phyloP scores from a whole-genome alignment of 2,113 vertebrate species.

The Okapia johnstoni region DNA sequence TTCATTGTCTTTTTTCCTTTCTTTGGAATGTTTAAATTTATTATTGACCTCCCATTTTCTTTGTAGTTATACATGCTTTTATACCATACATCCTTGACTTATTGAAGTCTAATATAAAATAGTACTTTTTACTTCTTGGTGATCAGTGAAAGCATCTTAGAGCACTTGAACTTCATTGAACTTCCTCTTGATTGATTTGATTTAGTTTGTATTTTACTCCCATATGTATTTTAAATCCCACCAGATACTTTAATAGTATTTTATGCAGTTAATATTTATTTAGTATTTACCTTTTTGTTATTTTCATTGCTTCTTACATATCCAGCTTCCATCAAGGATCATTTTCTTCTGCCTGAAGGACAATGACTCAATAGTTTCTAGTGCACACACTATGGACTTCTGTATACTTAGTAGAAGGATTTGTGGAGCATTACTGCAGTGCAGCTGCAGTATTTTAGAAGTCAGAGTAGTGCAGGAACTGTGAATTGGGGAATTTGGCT shows the following conservation, averaged over 20 bases:
- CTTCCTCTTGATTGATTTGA: background rate
- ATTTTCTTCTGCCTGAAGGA: background rate
- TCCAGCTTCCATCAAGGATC: background rate
- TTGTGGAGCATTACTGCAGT: background rate
- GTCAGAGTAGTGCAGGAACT: background rate
- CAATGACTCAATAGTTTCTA: background rate
- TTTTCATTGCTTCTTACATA: background rate
- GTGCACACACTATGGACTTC: background rate
- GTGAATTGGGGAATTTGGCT: background rate
- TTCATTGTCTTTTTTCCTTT: background rate
- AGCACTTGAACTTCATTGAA: background rate
- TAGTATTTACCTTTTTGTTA: background rate
- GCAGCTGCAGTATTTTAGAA: background rate
- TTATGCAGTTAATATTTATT: background rate
- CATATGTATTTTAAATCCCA: background rate
- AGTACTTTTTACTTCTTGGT: background rate
- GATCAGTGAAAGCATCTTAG: background rate
- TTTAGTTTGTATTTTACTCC: background rate
- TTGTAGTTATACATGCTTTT: background rate
- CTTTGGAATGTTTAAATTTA: background rate
- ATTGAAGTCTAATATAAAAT: background rate
- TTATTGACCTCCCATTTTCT: background rate
- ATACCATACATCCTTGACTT: background rate
- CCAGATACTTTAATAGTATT: background rate
- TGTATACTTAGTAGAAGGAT: background rate